These are phyloP conservation scores for Phoxinus phoxinus DNA, from an alignment of 2,113 vertebrate species.

Conservation along the genomic window DNA sequence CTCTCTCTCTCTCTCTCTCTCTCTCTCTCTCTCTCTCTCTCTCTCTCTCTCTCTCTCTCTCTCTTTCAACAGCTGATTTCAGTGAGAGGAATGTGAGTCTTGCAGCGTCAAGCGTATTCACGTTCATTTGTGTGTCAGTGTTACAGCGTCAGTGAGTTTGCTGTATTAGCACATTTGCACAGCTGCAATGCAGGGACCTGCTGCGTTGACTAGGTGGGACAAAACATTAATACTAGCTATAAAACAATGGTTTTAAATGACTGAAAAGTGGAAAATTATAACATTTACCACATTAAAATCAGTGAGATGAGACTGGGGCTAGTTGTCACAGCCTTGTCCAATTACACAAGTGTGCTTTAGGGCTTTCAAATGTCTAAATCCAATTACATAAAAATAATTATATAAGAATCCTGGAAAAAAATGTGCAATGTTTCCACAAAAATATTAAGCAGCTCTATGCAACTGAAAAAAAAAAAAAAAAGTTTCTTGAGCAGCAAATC, in stretches of 20 bases:
- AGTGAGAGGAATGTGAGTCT: neutral
- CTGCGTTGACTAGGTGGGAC: constrained; percentile 36
- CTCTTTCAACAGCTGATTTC: neutral
- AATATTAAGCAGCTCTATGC: neutral
- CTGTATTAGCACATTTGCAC: constrained; percentile 68
- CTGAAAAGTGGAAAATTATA: neutral
- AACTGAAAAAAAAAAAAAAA: neutral
- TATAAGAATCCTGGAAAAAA: neutral
- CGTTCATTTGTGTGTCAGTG: constrained; percentile 11
- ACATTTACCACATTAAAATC: neutral
- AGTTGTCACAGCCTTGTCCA: too few species aligned
- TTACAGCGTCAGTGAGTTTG: constrained; percentile 50
- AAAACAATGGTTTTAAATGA: constrained; percentile 27
- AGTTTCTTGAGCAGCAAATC: neutral
- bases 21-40: too few species aligned
- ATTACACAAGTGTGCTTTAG: too few species aligned
- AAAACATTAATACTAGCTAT: constrained; percentile 30
- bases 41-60: neutral
- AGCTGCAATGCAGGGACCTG: constrained; percentile 47
- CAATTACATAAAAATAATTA: too few species aligned
- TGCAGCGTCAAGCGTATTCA: neutral
- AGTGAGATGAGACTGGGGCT: too few species aligned
- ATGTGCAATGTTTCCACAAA: neutral
- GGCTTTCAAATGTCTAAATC: too few species aligned
- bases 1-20: too few species aligned